Evolutionary conservation across 2,113 vertebrate genomes (phyloP).

Genomic region (Asarcornis scutulata): DNA sequence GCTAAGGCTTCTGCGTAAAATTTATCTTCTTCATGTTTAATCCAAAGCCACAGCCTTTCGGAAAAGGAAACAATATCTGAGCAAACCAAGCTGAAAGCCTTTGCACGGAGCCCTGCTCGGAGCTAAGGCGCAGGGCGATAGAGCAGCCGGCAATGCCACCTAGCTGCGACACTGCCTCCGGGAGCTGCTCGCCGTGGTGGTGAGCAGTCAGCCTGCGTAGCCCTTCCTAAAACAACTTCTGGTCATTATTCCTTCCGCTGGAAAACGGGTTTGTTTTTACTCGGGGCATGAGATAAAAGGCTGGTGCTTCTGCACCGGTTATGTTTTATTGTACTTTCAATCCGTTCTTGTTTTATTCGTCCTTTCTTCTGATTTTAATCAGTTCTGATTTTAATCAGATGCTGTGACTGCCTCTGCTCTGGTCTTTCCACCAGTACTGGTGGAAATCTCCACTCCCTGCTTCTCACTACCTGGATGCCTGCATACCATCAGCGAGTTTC

Average conservation of each 20-base stretch:
- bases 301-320: not conserved
- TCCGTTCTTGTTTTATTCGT: not conserved
- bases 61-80: not conserved
- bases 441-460: not conserved
- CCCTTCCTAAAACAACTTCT: not conserved
- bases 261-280: not conserved
- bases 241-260: not conserved
- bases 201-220: not conserved
- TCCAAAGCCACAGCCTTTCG: not conserved
- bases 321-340: not conserved
- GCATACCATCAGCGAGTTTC: not conserved
- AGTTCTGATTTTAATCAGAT: not conserved
- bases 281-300: not conserved
- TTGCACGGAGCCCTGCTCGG: not conserved
- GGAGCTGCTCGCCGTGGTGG: not conserved
- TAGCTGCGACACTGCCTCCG: conserved; percentile 29
- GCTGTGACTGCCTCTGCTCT: not conserved
- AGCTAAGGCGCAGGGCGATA: not conserved
- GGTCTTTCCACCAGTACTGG: not conserved
- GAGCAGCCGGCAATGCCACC: conserved; percentile 42
- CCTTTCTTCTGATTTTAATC: not conserved
- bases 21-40: not conserved
- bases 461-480: not conserved
- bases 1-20: not conserved
- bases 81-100: not conserved